A percentile compares a stretch with the other conserved stretches of the same genome.
Conservation (phyloP, 2,113 vertebrate species). For the Pheucticus melanocephalus region DNA sequence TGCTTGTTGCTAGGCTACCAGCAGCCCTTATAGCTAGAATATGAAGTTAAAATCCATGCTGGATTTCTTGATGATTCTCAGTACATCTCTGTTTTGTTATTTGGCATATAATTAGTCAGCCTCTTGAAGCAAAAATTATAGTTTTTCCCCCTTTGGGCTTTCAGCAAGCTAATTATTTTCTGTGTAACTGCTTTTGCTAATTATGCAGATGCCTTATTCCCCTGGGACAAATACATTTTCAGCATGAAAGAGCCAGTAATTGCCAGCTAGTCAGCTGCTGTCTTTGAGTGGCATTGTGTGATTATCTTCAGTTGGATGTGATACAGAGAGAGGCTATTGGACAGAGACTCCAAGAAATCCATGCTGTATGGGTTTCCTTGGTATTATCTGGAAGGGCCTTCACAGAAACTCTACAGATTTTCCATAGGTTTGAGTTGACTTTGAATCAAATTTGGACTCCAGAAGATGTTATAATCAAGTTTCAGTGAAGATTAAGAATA, state of each 20-base stretch:
- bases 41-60: conserved; percentile 56
- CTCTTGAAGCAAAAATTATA: conserved; percentile 70
- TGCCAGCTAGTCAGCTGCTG: conserved; percentile 49
- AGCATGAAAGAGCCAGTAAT: conserved; percentile 69
- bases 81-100: conserved; percentile 17
- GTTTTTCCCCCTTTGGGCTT: conserved; percentile 54
- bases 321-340: background rate
- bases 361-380: background rate
- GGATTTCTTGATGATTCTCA: conserved; percentile 49
- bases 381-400: background rate
- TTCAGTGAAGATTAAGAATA: background rate
- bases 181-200: conserved; percentile 61
- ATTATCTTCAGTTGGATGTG: conserved; percentile 44
- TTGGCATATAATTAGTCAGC: conserved; percentile 65
- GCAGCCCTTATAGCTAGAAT: conserved; percentile 45
- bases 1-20: conserved; percentile 77
- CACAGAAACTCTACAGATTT: background rate
- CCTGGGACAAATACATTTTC: conserved; percentile 64
- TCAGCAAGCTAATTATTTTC: conserved; percentile 70
- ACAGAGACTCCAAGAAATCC: background rate
- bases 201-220: conserved; percentile 66
- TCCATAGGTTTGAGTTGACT: background rate
- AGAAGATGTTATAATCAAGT: background rate
- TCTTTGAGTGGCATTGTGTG: conserved; percentile 13
- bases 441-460: background rate